phyloP scores from a whole-genome alignment of 2,797 vertebrate genomes.

The Typhlichthys subterraneus region DNA sequence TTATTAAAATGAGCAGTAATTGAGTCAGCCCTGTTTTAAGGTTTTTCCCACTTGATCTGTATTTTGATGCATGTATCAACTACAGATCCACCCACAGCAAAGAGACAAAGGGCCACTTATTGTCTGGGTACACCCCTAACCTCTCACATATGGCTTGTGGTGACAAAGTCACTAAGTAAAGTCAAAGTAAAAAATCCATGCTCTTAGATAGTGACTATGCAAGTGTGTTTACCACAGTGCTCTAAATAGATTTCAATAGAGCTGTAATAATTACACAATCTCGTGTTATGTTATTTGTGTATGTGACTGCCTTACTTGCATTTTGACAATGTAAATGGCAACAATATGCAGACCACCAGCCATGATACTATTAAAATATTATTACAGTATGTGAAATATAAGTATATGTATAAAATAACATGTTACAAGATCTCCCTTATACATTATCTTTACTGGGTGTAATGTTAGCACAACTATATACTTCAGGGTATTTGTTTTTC shows the following conservation, averaged over 20 bases:
- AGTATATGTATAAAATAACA: conserved; percentile 27
- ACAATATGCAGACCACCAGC: no score
- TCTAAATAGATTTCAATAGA: conserved; percentile 22
- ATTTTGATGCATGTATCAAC: conserved; percentile 26
- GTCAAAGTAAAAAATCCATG: conserved; percentile 22
- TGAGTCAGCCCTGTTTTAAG: conserved; percentile 27
- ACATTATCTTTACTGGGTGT: conserved; percentile 52
- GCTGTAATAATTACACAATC: not conserved
- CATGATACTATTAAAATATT: no score
- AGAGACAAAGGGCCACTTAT: conserved; percentile 22
- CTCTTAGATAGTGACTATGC: conserved; percentile 12
- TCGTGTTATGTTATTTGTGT: conserved; percentile 11
- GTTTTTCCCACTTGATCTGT: conserved; percentile 28
- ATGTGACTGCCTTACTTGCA: no score
- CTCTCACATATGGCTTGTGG: conserved; percentile 44
- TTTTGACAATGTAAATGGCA: no score
- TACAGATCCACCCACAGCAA: conserved; percentile 9
- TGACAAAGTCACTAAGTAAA: conserved; percentile 31
- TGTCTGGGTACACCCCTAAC: conserved; percentile 34
- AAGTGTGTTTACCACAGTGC: conserved; percentile 36
- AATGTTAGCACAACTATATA: conserved; percentile 42
- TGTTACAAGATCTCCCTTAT: not conserved
- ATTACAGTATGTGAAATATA: conserved; percentile 24
- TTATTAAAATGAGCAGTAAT: conserved; percentile 13
- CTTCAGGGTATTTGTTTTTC: conserved; percentile 37